phyloP scores from a whole-genome alignment of 37 sponge, comb jelly and placozoan species.

The Eunapius fragilis region DNA sequence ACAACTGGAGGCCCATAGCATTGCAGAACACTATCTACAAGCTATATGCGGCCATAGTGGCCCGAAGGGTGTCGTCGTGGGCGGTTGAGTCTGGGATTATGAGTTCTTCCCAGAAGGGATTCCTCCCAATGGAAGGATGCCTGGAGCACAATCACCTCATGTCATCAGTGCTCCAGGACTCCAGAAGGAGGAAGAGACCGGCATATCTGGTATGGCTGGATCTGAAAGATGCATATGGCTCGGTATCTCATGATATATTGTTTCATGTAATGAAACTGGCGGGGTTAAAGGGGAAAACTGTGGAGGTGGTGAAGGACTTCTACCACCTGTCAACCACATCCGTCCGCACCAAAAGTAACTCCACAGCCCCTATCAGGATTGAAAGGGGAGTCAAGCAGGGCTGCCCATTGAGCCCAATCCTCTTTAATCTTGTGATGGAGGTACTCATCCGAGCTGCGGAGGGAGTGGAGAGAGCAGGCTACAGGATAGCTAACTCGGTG shows the following conservation, averaged over 20 bases:
- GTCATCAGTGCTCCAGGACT: slow-evolving; percentile 11
- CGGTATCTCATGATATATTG: slow-evolving; percentile 16
- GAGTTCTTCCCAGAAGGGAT: slow-evolving; percentile 27
- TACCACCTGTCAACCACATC: neutral
- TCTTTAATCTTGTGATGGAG: slow-evolving; percentile 10
- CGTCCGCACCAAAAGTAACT: too few relatives aligned
- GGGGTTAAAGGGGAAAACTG: neutral
- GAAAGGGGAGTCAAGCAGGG: neutral
- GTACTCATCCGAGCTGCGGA: neutral
- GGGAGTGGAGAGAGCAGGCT: neutral
- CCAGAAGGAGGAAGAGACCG: slow-evolving; percentile 7
- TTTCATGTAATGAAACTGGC: neutral
- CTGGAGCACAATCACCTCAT: slow-evolving; percentile 35
- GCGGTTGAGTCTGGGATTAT: neutral
- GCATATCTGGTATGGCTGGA: slow-evolving; percentile 32
- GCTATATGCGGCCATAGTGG: slow-evolving; percentile 25
- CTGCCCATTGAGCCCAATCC: slow-evolving; percentile 4
- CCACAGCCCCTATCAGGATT: neutral
- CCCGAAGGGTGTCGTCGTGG: slow-evolving; percentile 35
- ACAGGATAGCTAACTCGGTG: neutral
- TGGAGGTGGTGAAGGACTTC: slow-evolving; percentile 26
- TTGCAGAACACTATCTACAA: slow-evolving; percentile 53
- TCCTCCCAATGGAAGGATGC: slow-evolving; percentile 50
- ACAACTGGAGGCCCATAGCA: slow-evolving; percentile 49
- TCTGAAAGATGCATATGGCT: slow-evolving; percentile 51